A percentile compares a stretch with the other conserved stretches of the same genome.
phyloP scores from a whole-genome alignment of 2,113 vertebrate genomes.

The Cichladusa arquata region DNA sequence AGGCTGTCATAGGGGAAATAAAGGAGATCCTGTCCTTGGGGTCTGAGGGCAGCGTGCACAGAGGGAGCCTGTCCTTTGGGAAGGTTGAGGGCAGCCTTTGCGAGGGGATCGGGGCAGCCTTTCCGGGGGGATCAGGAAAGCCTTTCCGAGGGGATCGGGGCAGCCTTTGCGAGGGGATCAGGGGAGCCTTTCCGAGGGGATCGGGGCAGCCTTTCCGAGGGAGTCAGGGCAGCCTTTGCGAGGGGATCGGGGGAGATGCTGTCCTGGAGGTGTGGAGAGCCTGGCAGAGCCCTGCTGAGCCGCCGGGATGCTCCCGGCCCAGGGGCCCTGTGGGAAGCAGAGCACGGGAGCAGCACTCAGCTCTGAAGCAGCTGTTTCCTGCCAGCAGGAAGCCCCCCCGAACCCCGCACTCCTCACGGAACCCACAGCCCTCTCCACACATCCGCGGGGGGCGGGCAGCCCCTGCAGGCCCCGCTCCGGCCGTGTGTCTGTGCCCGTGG shows the following conservation, averaged over 20 bases:
- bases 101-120: neutral
- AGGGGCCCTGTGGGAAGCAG: neutral
- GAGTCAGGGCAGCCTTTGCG: too few relatives aligned
- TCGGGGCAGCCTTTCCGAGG: neutral
- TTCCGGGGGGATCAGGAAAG: too few relatives aligned
- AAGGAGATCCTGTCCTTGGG: neutral
- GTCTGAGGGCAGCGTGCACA: neutral
- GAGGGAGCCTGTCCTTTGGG: neutral
- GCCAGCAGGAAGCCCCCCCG: neutral
- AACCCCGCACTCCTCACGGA: rapidly evolving
- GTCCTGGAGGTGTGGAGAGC: neutral
- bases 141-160: too few relatives aligned
- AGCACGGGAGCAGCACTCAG: rapidly evolving
- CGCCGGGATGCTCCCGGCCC: rapidly evolving
- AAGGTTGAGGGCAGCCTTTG: neutral
- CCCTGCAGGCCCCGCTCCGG: neutral
- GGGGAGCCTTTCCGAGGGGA: too few relatives aligned
- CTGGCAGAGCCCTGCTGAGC: neutral
- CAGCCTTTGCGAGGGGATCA: neutral
- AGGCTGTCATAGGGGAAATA: rapidly evolving
- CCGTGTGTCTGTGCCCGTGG: rapidly evolving
- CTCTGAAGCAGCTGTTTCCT: neutral
- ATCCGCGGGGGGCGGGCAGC: rapidly evolving
- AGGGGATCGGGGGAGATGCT: neutral
- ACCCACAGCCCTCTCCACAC: rapidly evolving